Evolutionary conservation across 2,888 invertebrate genomes (phyloP).

Genomic region (Mesodorylaimus sp.): DNA sequence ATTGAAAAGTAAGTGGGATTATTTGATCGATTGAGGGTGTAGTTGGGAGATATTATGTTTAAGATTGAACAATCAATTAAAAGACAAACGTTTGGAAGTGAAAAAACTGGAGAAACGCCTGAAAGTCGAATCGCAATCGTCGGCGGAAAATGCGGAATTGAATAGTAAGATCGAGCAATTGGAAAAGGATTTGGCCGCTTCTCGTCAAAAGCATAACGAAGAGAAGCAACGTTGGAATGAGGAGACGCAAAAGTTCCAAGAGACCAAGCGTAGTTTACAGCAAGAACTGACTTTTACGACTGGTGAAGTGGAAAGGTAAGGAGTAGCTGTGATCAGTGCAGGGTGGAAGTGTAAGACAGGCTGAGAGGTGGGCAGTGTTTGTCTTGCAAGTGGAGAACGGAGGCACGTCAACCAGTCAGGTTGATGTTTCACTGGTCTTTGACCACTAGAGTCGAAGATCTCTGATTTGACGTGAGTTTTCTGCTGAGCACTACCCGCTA

Average conservation of each 20-base stretch:
- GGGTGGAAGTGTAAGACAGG: not conserved
- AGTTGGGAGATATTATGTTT: too few species aligned
- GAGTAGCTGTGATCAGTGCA: not conserved
- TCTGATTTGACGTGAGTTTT: too few species aligned
- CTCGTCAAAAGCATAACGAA: constrained; percentile 14
- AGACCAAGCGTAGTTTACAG: constrained; percentile 16
- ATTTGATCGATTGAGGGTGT: not conserved
- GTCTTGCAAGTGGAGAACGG: too few species aligned
- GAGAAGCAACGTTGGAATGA: constrained; percentile 13
- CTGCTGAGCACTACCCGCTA: too few species aligned
- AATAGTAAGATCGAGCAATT: constrained; percentile 14
- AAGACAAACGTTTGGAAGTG: constrained; percentile 16
- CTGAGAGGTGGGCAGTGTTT: not conserved
- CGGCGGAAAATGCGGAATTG: constrained; percentile 16
- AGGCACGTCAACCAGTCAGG: too few species aligned
- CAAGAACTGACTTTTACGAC: constrained; percentile 7
- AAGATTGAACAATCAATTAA: constrained; percentile 12
- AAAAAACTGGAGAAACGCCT: constrained; percentile 21
- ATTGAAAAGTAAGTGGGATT: constrained; percentile 8
- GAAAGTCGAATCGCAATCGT: constrained; percentile 7
- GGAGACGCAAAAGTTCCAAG: constrained; percentile 13
- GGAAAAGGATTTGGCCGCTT: constrained; percentile 14
- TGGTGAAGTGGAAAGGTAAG: constrained; percentile 7
- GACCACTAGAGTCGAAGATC: too few species aligned
- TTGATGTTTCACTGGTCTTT: too few species aligned